Base-by-base conservation (phyloP, 2,888 invertebrate genomes). In the Julus scandinavius region DNA sequence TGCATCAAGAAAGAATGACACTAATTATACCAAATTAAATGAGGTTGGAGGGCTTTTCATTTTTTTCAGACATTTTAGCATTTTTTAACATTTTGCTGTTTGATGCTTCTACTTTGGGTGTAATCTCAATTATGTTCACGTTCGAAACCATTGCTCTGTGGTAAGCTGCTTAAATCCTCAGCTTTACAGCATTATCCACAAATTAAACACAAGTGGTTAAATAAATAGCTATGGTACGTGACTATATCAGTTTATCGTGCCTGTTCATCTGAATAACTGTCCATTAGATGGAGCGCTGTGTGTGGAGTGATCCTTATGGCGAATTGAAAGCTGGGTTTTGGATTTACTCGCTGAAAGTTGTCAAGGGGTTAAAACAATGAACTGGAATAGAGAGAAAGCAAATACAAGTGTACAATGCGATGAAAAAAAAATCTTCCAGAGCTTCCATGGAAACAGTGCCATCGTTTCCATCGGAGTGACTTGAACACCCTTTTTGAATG, bases 401-500 rank as follows among this genome's bases (percentile, higher is more conserved):
- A 63, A 72, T 29, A 20, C 72, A 29, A 15, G 13, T 54, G 54
- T 45, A 54, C 15, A 72, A 72, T 29, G 29, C 29, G 29, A 7
- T 72, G n/a, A 3, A 29, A 72, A 29, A 29, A 29, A 72, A 29
- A 29, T 72, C 29, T 72, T 29, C 29, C 11, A 9, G 63, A 63
- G 63, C 63, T 5, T 63, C 20, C 72, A 72, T 72, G 72, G 72
- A 72, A 72, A 72, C 72, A 72, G 72, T 29, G 72, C 29, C 72
- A 72, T 72, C 72, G 15, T n/a, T n/a, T 13, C 54, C 45, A 45
- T 45, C 45, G 45, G 45, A 45, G 45, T 45, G 54, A 54, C 58
- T 72, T 6, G 1, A 72, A 29, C 72, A 72, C 72, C 72, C 72
- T 11, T 72, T 72, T 72, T 72, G 72, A 72, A 72, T 72, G 29